These are phyloP conservation scores for Oegoconia quadripuncta DNA, from an alignment of 2,888 invertebrate genomes.

Conservation along the genomic window DNA sequence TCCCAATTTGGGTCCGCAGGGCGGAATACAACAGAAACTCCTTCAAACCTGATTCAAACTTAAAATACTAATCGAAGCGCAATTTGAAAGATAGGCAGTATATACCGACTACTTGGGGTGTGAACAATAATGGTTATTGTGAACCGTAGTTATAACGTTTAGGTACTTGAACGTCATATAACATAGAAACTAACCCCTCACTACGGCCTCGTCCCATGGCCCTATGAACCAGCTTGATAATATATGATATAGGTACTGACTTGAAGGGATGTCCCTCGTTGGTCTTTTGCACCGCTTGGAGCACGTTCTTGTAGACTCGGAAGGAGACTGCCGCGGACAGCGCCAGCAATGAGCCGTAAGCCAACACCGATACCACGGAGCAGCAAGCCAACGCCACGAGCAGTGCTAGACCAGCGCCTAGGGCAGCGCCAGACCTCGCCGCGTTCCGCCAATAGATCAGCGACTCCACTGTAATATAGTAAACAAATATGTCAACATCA, in stretches of 20 bases:
- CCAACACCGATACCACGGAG: slow-evolving; percentile 96
- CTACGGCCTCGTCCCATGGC: too few species aligned
- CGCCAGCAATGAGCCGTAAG: slow-evolving; percentile 92
- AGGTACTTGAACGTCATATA: too few species aligned
- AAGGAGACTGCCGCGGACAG: slow-evolving; percentile 94
- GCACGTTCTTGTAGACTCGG: slow-evolving; percentile 97
- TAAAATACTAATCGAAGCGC: too few species aligned
- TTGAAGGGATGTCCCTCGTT: slow-evolving; percentile 98
- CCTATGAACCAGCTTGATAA: background rate
- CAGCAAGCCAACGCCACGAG: slow-evolving; percentile 96
- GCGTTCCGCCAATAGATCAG: slow-evolving; percentile 99
- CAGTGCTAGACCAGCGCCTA: slow-evolving; percentile 92
- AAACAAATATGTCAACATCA: background rate
- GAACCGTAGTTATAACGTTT: too few species aligned
- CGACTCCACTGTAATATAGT: slow-evolving; percentile 87
- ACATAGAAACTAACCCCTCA: too few species aligned
- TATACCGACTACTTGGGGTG: too few species aligned
- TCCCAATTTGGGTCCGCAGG: too few species aligned
- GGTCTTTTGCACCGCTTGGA: slow-evolving; percentile 97
- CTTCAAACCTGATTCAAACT: too few species aligned
- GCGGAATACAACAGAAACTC: too few species aligned
- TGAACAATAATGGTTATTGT: too few species aligned
- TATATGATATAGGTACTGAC: slow-evolving; percentile 75
- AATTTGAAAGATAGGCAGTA: too few species aligned
- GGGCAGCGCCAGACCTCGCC: slow-evolving; percentile 95